Conservation (phyloP, 1,140 invertebrate species). For the Heliconius himera region DNA sequence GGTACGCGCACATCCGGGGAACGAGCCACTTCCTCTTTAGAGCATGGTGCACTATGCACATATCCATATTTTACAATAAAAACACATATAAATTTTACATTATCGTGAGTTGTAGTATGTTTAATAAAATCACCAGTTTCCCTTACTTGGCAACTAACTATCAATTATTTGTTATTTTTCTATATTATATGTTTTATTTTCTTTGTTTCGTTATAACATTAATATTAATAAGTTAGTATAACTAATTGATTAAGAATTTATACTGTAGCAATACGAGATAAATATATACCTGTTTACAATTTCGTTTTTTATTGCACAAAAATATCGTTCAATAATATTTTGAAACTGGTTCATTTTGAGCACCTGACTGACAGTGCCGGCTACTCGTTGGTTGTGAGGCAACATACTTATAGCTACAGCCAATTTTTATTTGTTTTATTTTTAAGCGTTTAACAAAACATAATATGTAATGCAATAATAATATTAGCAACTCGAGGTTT, state of each 20-base stretch:
- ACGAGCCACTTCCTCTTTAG: background rate
- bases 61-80: slow-evolving; percentile 5
- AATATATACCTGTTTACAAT: background rate
- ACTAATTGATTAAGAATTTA: background rate
- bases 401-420: background rate
- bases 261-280: background rate
- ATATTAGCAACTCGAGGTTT: background rate
- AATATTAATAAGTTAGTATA: background rate
- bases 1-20: background rate
- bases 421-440: background rate
- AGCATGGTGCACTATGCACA: slow-evolving; percentile 27
- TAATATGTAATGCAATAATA: background rate
- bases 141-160: background rate
- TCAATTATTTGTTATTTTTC: background rate
- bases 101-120: background rate
- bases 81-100: background rate
- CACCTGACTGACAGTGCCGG: slow-evolving; percentile 31
- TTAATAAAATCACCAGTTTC: slow-evolving; percentile 22
- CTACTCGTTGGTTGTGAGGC: slow-evolving; percentile 2
- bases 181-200: background rate
- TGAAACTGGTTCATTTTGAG: slow-evolving; percentile 39
- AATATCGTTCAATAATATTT: slow-evolving; percentile 12
- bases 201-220: background rate
- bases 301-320: background rate
- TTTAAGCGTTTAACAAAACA: background rate